phyloP scores from a whole-genome alignment of 2,113 vertebrate species.

The Vimba vimba region DNA sequence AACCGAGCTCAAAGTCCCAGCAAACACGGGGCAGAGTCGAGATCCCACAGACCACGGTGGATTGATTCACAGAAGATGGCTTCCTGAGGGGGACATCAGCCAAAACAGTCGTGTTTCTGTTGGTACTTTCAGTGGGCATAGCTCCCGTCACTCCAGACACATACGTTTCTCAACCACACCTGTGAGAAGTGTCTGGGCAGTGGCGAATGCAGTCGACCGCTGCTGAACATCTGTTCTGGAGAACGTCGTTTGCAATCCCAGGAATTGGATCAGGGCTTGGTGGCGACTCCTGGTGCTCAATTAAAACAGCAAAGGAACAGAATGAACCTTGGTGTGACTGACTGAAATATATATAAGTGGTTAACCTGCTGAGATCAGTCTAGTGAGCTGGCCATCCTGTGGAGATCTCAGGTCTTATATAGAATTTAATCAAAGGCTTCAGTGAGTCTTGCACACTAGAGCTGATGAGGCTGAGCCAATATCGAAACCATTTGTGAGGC shows the following conservation, averaged over 20 bases:
- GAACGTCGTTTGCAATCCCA: neutral
- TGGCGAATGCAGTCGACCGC: neutral
- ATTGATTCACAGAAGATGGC: slow-evolving; percentile 23
- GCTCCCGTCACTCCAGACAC: neutral
- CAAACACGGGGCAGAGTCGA: slow-evolving; percentile 55
- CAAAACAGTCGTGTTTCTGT: neutral
- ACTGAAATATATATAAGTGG: neutral
- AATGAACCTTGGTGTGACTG: slow-evolving; percentile 19
- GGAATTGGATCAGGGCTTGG: slow-evolving; percentile 25
- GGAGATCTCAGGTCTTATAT: slow-evolving; percentile 12
- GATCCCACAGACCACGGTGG: slow-evolving; percentile 58
- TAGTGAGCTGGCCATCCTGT: slow-evolving; percentile 21
- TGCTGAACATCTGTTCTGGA: slow-evolving; percentile 36
- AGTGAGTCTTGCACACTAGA: neutral
- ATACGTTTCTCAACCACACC: slow-evolving; percentile 12
- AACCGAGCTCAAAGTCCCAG: slow-evolving; percentile 63
- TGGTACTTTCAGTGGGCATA: slow-evolving; percentile 59
- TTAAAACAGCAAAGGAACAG: slow-evolving; percentile 25
- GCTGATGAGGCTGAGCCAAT: neutral
- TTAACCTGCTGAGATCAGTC: slow-evolving; percentile 31
- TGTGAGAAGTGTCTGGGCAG: neutral
- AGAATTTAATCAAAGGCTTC: slow-evolving; percentile 37
- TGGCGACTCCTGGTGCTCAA: neutral
- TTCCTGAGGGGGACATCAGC: neutral
- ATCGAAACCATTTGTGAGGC: neutral